These are phyloP conservation scores for Elanoides forficatus DNA, from an alignment of 2,113 vertebrate species.

Conservation along the genomic window DNA sequence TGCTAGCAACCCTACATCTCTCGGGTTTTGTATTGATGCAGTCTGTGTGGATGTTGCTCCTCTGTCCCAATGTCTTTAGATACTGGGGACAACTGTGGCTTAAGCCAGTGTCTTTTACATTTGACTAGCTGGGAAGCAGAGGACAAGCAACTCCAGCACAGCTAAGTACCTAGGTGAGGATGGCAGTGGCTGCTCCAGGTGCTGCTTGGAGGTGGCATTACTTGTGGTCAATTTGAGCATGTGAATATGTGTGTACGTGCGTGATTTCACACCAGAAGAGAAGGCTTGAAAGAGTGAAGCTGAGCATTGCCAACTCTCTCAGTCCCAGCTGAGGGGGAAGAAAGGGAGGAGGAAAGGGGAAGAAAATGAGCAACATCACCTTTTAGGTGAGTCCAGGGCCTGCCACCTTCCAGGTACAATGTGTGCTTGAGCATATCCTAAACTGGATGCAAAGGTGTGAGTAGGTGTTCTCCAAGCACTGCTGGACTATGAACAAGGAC, in stretches of 20 bases:
- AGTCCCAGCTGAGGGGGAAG: not conserved
- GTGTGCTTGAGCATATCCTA: not conserved
- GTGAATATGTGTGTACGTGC: rapidly evolving
- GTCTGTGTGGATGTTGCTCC: not conserved
- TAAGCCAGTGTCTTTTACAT: not conserved
- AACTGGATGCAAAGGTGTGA: not conserved
- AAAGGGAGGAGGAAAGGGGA: not conserved
- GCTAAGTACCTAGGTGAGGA: not conserved
- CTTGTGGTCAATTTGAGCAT: not conserved
- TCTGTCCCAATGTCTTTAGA: not conserved
- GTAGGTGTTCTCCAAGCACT: not conserved
- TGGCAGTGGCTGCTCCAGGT: not conserved
- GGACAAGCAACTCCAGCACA: not conserved
- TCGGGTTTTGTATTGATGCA: not conserved
- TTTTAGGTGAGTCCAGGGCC: not conserved
- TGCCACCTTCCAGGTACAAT: not conserved
- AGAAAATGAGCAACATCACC: not conserved
- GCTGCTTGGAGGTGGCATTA: not conserved
- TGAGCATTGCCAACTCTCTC: not conserved
- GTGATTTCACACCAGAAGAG: not conserved
- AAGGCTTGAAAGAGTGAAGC: not conserved
- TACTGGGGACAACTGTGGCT: not conserved
- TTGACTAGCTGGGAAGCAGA: not conserved
- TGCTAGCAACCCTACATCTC: not conserved
- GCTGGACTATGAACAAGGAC: not conserved